Evolutionary conservation across 2,888 invertebrate genomes (phyloP), one percentile per base, ranked within the genome.

Genomic region (Harpalus rubripes): DNA sequence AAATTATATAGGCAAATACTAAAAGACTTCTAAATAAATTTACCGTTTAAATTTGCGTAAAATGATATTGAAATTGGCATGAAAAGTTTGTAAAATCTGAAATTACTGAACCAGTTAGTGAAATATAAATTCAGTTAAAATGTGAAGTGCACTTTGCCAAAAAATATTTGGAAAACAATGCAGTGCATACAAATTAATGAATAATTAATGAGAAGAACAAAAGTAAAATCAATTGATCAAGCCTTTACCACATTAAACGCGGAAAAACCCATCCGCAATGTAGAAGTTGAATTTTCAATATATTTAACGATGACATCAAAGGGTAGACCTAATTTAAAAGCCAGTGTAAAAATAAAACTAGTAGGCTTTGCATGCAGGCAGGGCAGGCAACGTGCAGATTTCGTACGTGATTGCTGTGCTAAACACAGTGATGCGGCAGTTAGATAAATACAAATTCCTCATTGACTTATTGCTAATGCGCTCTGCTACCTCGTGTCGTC

Each of bases 341-440:
- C 61, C 65, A 65, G 82, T 22, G 56, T 72, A 82, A 82, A 56
- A 82, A 81, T 68, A 81, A 68, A 81, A 65, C 65, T 58, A 82
- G 82, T 82, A 80, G 82, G 82, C 82, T 82, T 72, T 72, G 82
- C 82, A 72, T 82, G 72, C 72, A 82, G 72, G 26, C 32, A 39
- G 32, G n/a, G 26, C 32, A 39, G 32, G n/a, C 26, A 59, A 82
- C 72, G 82, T 72, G 52, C 72, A 72, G 82, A 82, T 82, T 82
- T 82, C 82, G 82, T 82, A 82, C 82, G 82, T 82, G 82, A 82
- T 82, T 82, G 52, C 65, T 18, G 82, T 82, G 82, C 72, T 82
- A 82, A 82, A 68, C 32, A 82, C 72, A 15, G 56, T 26, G 82
- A 82, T 82, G 82, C 82, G 82, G 72, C 58, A 72, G 82, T 82